Evolutionary conservation across 1,140 invertebrate species (phyloP), one percentile per base, ranked within the genome.

Genomic region (Trichonephila inaurata): DNA sequence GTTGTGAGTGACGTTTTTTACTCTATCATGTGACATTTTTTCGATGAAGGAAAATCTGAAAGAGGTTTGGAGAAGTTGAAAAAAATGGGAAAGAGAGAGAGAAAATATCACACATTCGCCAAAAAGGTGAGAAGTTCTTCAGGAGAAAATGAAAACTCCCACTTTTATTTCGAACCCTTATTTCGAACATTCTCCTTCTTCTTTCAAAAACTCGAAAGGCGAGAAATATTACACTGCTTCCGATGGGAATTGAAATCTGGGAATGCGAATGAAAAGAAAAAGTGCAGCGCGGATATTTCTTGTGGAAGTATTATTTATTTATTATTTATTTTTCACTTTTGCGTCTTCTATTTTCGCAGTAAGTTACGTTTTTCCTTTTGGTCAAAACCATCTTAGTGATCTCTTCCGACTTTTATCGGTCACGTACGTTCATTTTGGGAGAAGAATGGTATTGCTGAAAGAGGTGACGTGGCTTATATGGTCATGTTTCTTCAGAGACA

Each of bases 161-260:
- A 89, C 87, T 89, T 89, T 69, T 89, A 83, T 83, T 83, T 83
- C 82, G 82, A 60, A 28, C 82, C 82, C 82, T 83, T 83, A 83
- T 58, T 83, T 89, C 64, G 62, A 69, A 62, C 61, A 89, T 62
- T 69, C 64, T 89, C 28, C 72, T 14, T 33, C 61, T 58, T 58
- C 64, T 89, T 64, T 64, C 62, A 69, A 64, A 40, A 89, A 62
- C 62, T 89, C 62, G 64, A 16, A 89, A 58, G 62, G 87, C 40
- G 87, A 89, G 87, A 89, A 89, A 89, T 89, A 89, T 89, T 89
- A 89, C 87, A 89, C 87, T 64, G 51, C 87, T 89, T 89, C 87
- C 87, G 51, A 77, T 82, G 89, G 89, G 89, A 91, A 91, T 82
- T 91, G 89, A 91, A 91, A 91, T 91, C 89, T 91, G 72, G 89